Evolutionary conservation across 2,888 invertebrate species (phyloP).

Genomic region (Ochlodes sylvanus): DNA sequence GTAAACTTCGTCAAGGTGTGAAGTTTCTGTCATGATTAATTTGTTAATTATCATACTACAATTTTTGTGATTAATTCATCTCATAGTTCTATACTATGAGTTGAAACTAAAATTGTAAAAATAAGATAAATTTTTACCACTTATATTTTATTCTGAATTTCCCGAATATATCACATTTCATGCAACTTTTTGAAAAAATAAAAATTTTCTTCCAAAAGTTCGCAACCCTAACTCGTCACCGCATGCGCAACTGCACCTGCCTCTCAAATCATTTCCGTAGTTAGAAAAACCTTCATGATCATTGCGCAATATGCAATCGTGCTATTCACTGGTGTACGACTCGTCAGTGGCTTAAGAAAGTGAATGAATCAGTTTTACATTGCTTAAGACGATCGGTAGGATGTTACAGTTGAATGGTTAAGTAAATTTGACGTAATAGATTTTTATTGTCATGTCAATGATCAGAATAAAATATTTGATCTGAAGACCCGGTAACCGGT

Average conservation of each 20-base stretch:
- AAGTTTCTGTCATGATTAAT: too few relatives aligned
- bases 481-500: not conserved
- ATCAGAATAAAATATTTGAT: constrained; percentile 12
- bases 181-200: too few relatives aligned
- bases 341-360: constrained; percentile 5
- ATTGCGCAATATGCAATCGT: not conserved
- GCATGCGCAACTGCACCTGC: not conserved
- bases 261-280: not conserved
- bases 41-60: too few relatives aligned
- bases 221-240: not conserved
- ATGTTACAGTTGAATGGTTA: not conserved
- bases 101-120: too few relatives aligned
- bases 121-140: too few relatives aligned
- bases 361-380: constrained; percentile 3
- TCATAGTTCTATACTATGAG: too few relatives aligned
- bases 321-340: not conserved
- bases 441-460: constrained; percentile 10
- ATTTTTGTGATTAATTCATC: too few relatives aligned
- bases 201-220: too few relatives aligned
- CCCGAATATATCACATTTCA: too few relatives aligned
- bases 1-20: too few relatives aligned
- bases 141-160: too few relatives aligned
- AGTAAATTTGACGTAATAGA: constrained; percentile 18
- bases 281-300: constrained; percentile 1
- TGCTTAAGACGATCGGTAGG: constrained; percentile 1